A percentile compares a stretch with the other conserved stretches of the same genome.
phyloP scores from a whole-genome alignment of 2,113 vertebrate species.

The human region GRCh38 chr13:33587501-33588000 shows the following conservation, averaged over 20 bases:
- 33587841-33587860: neutral
- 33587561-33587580: neutral
- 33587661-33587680: neutral
- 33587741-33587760: neutral
- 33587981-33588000: neutral
- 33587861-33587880: neutral
- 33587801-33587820: neutral
- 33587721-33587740: neutral
- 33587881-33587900: neutral
- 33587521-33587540: neutral
- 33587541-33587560: neutral
- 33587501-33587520: neutral
- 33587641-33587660: neutral
- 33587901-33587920: constrained; percentile 17
- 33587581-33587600: neutral
- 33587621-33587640: neutral
- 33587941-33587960: neutral
- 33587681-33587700: neutral
- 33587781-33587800: neutral
- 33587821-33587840: neutral
- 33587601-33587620: neutral
- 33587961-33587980: neutral
- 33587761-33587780: neutral
- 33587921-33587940: neutral
- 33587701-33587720: neutral